Evolutionary conservation across 2,888 invertebrate species (phyloP).

Genomic region (Sepioteuthis lessoniana): DNA sequence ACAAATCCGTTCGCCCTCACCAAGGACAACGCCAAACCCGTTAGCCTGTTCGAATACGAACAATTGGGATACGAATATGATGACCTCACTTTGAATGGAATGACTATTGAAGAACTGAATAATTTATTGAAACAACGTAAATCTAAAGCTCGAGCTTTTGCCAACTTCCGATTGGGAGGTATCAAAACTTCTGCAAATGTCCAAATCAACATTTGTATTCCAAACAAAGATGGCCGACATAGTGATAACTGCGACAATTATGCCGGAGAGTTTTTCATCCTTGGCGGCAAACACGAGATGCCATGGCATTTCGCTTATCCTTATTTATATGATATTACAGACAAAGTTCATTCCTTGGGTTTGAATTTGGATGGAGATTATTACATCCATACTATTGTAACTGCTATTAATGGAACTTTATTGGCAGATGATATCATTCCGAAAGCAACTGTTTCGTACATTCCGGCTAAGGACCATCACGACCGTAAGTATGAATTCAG

Average conservation of each 20-base stretch:
- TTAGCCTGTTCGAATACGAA: constrained; percentile 51
- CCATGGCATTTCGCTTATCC: constrained; percentile 54
- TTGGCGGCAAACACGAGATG: constrained; percentile 60
- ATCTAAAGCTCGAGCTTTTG: constrained; percentile 51
- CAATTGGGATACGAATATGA: constrained; percentile 53
- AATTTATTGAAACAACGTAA: constrained; percentile 51
- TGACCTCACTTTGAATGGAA: constrained; percentile 53
- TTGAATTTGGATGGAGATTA: constrained; percentile 51
- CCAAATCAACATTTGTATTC: constrained; percentile 51
- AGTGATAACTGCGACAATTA: constrained; percentile 49
- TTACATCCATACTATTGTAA: constrained; percentile 51
- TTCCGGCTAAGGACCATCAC: constrained; percentile 50
- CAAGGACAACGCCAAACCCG: constrained; percentile 49
- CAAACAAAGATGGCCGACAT: constrained; percentile 37
- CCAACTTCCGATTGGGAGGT: constrained; percentile 54
- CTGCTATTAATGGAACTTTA: constrained; percentile 54
- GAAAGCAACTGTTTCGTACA: constrained; percentile 50
- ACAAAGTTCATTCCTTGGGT: constrained; percentile 50
- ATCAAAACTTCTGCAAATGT: constrained; percentile 55
- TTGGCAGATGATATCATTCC: constrained; percentile 49
- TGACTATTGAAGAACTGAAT: constrained; percentile 51
- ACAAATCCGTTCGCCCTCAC: constrained; percentile 54
- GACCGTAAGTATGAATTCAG: constrained; percentile 53
- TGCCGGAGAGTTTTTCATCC: constrained; percentile 56
- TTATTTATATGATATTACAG: constrained; percentile 55